Percentiles rank a stretch among this genome's conserved stretches.
Conservation (phyloP, 2,888 invertebrate species). For the Catocala nupta region DNA sequence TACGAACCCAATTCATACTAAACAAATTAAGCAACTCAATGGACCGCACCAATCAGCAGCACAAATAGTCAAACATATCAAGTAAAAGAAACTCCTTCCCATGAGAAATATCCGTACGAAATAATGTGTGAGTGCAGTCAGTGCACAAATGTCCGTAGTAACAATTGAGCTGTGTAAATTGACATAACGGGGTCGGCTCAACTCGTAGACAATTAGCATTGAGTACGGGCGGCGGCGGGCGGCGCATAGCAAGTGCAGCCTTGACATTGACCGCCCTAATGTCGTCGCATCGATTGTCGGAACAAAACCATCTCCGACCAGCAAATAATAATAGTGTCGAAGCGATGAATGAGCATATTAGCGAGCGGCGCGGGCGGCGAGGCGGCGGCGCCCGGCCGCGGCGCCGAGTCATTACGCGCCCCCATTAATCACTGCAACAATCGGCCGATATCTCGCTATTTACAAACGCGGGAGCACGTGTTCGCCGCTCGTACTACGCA, state of each 20-base stretch:
- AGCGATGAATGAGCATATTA: slow-evolving; percentile 85
- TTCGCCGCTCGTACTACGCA: slow-evolving; percentile 84
- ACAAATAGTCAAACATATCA: not conserved
- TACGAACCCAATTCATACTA: no score
- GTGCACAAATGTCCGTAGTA: slow-evolving; percentile 45
- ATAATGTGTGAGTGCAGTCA: slow-evolving; percentile 4
- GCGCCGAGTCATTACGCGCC: slow-evolving; percentile 85
- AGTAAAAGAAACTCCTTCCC: not conserved
- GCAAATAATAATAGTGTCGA: slow-evolving; percentile 82
- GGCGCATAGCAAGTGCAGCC: slow-evolving; percentile 82
- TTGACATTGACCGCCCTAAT: slow-evolving; percentile 85
- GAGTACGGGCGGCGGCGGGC: slow-evolving; percentile 62
- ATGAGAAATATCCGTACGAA: not conserved
- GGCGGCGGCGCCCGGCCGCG: slow-evolving; percentile 51
- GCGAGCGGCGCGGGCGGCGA: slow-evolving; percentile 73
- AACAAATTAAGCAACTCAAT: not conserved
- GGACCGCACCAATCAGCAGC: not conserved
- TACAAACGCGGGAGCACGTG: slow-evolving; percentile 87
- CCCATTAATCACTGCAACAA: slow-evolving; percentile 88
- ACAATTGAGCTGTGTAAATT: slow-evolving; percentile 48
- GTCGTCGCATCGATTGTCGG: slow-evolving; percentile 80
- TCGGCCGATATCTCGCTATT: slow-evolving; percentile 88
- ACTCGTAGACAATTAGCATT: slow-evolving; percentile 71
- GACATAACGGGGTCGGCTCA: slow-evolving; percentile 67
- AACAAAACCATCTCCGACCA: slow-evolving; percentile 81